phyloP scores from a whole-genome alignment of 2,888 invertebrate species.

The Ceraclea dissimilis region DNA sequence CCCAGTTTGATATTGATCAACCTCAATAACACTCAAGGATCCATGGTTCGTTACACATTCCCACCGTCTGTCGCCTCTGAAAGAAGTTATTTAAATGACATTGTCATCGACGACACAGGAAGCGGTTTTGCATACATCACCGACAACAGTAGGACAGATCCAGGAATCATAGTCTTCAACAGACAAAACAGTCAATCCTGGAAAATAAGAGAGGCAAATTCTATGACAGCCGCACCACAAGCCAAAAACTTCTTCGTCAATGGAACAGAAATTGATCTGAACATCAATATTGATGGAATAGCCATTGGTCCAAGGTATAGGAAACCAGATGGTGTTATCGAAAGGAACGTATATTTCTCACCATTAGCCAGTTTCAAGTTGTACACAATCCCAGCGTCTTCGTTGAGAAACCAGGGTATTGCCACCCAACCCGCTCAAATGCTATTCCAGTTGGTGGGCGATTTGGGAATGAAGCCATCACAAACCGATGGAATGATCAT shows the following conservation, averaged over 20 bases:
- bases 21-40: conserved; percentile 50
- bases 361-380: conserved; percentile 62
- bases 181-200: conserved; percentile 56
- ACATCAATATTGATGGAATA: conserved; percentile 62
- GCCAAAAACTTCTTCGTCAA: conserved; percentile 55
- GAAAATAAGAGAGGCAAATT: conserved; percentile 58
- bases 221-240: conserved; percentile 55
- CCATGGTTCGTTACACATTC: conserved; percentile 53
- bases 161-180: conserved; percentile 66
- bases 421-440: conserved; percentile 34
- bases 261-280: conserved; percentile 48
- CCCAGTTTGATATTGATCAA: conserved; percentile 64
- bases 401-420: conserved; percentile 49
- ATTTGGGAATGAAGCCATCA: conserved; percentile 56
- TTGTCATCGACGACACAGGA: conserved; percentile 64
- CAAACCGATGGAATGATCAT: conserved; percentile 70
- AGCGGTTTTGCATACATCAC: conserved; percentile 63
- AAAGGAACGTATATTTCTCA: conserved; percentile 56
- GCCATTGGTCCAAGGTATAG: conserved; percentile 57
- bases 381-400: conserved; percentile 56
- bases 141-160: conserved; percentile 59
- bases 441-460: conserved; percentile 45
- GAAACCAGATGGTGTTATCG: conserved; percentile 35
- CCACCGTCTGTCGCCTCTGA: conserved; percentile 53
- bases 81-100: conserved; percentile 60